Base-by-base conservation (phyloP, 2,888 invertebrate species). In the Metopia argyrocephala region DNA sequence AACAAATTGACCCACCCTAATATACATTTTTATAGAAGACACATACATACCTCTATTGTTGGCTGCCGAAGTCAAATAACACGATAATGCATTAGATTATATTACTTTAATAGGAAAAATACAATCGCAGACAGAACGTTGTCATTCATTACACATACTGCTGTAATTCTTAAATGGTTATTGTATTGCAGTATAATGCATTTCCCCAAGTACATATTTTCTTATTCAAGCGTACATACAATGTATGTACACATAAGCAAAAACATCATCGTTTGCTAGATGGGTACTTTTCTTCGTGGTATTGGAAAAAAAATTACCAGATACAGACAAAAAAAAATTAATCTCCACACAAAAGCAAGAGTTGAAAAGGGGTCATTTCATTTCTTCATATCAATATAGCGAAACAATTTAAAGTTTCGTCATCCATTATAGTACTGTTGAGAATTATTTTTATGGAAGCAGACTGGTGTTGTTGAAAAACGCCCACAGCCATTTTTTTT, bases 271-370 rank as follows among this genome's bases (percentile, higher is more conserved):
- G 28, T 28, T 25, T 61, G 52, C 25, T 12, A n/a, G 12, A 59
- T n/a, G 31, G 38, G 62, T 69, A 62, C 54, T 28, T 62, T 15
- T 38, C 23, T 38, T 52, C 38, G 66, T 66, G 21, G 31, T 45
- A 70, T 45, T 64, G 50, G 38, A 62, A 66, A 56, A 52, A 20
- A 69, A 61, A 54, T 46, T 78, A 54, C 78, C 78, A 78, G 78
- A 78, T 78, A 78, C 78, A 71, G 52, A 71, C n/a, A 78, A 78
- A 78, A 54, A 56, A 25, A 9, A 25, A 18, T 18, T 7, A 23
- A 27, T 38, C 61, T 48, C 48, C 12, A 45, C n/a, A 48, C 18
- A 46, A 23, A 56, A 38, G 46, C 54, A 64, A 64, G 70, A 76
- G 38, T 70, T 76, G 57, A 64, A 76, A 76, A 57, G 64, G 61